A percentile compares a stretch with the other conserved stretches of the same genome.
Evolutionary conservation across 2,113 vertebrate species (phyloP).

Genomic region (Hippocampus comes): DNA sequence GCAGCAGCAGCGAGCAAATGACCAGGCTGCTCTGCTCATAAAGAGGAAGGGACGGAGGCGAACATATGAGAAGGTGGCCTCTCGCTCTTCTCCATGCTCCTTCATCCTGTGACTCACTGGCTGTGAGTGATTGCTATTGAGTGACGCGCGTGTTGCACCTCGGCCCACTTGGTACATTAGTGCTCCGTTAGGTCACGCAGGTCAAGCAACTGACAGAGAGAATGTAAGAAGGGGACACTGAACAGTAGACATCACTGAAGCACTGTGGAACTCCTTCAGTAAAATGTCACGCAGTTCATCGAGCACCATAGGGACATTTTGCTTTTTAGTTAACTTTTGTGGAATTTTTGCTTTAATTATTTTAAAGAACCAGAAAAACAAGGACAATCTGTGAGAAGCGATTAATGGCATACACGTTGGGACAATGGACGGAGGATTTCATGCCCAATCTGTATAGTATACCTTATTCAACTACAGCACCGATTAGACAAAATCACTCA

Average conservation of each 20-base stretch:
- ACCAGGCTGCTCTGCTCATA: not conserved
- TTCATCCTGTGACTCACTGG: not conserved
- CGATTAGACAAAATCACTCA: not conserved
- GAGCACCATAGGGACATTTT: not conserved
- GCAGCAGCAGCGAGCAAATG: not conserved
- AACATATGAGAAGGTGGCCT: not conserved
- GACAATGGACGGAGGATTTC: too few relatives aligned
- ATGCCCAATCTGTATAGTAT: not conserved
- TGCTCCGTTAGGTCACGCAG: not conserved
- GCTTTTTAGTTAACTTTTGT: not conserved
- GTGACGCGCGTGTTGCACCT: not conserved
- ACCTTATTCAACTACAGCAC: not conserved
- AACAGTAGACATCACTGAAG: not conserved
- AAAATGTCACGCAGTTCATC: not conserved
- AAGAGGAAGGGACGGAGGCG: not conserved
- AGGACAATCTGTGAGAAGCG: too few relatives aligned
- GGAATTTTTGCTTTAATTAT: not conserved
- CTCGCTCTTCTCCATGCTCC: not conserved
- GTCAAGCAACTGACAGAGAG: not conserved
- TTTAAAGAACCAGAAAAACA: too few relatives aligned
- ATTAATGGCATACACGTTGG: too few relatives aligned
- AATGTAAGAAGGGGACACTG: not conserved
- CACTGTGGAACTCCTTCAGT: not conserved
- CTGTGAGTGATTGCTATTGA: conserved; percentile 2
- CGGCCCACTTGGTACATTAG: not conserved